Evolutionary conservation across 2,797 vertebrate species (phyloP).

Genomic region (Intellagama lesueurii): DNA sequence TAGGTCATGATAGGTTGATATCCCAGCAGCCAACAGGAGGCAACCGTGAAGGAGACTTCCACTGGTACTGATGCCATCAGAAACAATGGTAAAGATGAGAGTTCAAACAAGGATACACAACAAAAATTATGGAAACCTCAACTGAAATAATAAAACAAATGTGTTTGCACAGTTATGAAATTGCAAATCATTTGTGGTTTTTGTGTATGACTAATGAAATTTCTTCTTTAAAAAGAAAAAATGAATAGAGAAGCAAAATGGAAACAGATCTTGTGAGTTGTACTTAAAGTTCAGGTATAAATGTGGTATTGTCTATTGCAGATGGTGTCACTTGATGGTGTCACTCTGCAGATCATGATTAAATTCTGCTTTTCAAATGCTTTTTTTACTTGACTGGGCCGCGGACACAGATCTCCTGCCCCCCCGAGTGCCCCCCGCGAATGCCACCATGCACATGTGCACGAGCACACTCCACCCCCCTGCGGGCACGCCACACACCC

Average conservation of each 20-base stretch:
- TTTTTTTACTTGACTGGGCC: conserved; percentile 1
- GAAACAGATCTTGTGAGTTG: background rate
- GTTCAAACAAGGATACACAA: background rate
- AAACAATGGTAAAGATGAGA: background rate
- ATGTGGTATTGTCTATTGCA: background rate
- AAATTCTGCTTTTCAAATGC: background rate
- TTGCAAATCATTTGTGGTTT: background rate
- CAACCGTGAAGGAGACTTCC: background rate
- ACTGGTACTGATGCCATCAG: background rate
- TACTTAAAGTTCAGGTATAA: background rate
- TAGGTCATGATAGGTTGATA: background rate
- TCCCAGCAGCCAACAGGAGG: background rate
- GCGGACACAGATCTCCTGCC: no score
- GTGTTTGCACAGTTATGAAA: background rate
- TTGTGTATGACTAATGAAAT: conserved; percentile 5
- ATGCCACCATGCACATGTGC: no score
- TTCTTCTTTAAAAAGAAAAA: background rate
- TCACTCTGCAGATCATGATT: background rate
- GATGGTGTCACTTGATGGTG: background rate
- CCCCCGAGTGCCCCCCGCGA: no score
- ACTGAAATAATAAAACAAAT: background rate
- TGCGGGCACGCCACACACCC: no score
- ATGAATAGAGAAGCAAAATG: background rate
- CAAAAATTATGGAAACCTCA: background rate
- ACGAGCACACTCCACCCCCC: no score